Evolutionary conservation across 2,797 vertebrate species (phyloP).

Genomic region (Peromyscus attwateri): DNA sequence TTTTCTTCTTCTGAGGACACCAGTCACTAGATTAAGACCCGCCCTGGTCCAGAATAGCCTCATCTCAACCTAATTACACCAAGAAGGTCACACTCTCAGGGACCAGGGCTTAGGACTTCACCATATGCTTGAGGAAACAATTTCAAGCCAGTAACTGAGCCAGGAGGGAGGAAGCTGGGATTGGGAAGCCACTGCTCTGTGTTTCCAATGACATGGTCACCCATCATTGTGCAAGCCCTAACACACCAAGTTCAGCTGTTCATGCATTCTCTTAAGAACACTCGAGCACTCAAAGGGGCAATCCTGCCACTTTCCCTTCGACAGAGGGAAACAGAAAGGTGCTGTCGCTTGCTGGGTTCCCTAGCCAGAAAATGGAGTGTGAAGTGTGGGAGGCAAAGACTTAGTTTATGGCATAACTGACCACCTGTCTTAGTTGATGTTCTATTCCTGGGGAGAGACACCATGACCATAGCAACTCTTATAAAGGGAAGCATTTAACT

Average conservation of each 20-base stretch:
- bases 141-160: not conserved
- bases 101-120: not conserved
- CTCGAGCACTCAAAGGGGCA: not conserved
- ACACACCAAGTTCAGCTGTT: no score
- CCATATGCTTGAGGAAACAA: not conserved
- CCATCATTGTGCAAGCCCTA: accelerated
- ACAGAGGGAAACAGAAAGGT: not conserved
- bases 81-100: not conserved
- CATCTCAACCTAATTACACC: not conserved
- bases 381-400: not conserved
- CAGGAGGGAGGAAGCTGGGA: not conserved
- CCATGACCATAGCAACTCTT: not conserved
- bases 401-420: no score
- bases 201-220: accelerated
- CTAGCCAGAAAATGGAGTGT: not conserved
- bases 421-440: not conserved
- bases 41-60: no score
- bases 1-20: not conserved
- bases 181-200: not conserved
- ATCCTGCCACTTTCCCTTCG: not conserved
- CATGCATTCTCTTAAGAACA: accelerated
- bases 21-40: not conserved
- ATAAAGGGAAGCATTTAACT: not conserved
- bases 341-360: not conserved
- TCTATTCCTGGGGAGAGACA: not conserved